These are phyloP conservation scores for Hypolimnas misippus DNA, from an alignment of 2,888 invertebrate species.

Conservation along the genomic window DNA sequence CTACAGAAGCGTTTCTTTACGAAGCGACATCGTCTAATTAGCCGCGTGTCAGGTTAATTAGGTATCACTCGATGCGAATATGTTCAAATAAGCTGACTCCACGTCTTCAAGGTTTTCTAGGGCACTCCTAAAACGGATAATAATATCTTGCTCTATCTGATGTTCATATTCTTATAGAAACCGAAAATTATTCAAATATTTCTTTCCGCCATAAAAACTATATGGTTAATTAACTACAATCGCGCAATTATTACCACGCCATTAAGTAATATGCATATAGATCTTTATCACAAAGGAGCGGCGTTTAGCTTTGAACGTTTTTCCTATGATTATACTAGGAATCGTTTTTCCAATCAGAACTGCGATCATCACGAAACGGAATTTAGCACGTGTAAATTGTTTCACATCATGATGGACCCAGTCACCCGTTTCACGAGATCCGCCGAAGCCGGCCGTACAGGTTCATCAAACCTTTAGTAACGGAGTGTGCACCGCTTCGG, in stretches of 20 bases:
- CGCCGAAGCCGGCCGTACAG: not conserved
- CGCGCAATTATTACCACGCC: conserved; percentile 18
- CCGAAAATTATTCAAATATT: not conserved
- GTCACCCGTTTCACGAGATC: not conserved
- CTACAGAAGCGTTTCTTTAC: conserved; percentile 6
- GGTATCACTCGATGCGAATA: not conserved
- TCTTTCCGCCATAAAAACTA: not conserved
- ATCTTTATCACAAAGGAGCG: conserved; percentile 10
- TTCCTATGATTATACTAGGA: not conserved
- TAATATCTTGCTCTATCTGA: not conserved
- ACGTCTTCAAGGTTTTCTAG: not conserved
- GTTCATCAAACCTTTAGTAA: not conserved
- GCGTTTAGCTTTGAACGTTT: conserved; percentile 16
- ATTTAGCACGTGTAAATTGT: conserved; percentile 1
- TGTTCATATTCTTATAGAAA: not conserved
- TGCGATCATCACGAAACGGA: conserved; percentile 3
- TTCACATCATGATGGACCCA: not conserved
- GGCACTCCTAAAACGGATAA: not conserved
- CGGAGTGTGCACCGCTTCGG: not conserved
- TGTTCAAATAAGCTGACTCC: not conserved
- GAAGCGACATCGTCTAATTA: conserved; percentile 1
- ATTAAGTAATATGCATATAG: conserved; percentile 28
- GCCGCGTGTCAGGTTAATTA: not conserved
- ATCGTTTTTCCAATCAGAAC: conserved; percentile 6
- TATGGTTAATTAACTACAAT: conserved; percentile 3